Base-by-base conservation (phyloP, 2,888 invertebrate genomes). In the Mesorhabditis sp. region DNA sequence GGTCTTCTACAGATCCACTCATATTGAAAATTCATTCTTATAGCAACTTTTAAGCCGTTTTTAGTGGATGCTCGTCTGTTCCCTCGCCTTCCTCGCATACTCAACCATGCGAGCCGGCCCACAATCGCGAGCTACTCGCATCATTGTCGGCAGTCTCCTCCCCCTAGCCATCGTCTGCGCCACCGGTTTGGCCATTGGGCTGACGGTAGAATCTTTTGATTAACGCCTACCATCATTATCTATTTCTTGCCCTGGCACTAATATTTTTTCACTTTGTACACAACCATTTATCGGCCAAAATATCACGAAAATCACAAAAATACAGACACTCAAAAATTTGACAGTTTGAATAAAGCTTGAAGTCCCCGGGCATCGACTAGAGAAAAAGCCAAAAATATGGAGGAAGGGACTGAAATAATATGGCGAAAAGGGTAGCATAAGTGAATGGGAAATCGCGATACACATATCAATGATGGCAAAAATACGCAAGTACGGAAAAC, bases 141-240 rank as follows among this genome's bases (percentile, higher is more conserved):
- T 50, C 58, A n/a, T 50, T n/a, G 58, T 50, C 58, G 58, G 58
- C 58, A 50, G 58, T n/a, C 10, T 50, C n/a, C 58, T 50, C n/a
- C 58, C 58, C 7, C 7, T 50, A 50, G 1, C 58, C 1, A n/a
- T 50, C n/a, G 58, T 50, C n/a, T n/a, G 7, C n/a, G 58, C 10
- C 10, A 50, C 58, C 58, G 58, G 58, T 1, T n/a, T 50, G 7
- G 58, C 58, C 7, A 50, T 50, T 50, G 58, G 58, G n/a, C 58
- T 50, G 10, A 50, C 58, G n/a, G 7, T 50, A n/a, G 58, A 50
- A 50, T 50, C 58, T 2, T 50, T 50, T n/a, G n/a, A 50, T 50
- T 50, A 50, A 50, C n/a, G 28, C 28, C 28, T 28, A 28, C 28
- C 28, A 28, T 28, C 2, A 28, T 2, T 28, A 28, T 28, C 28